phyloP scores from a whole-genome alignment of 2,888 invertebrate genomes.

The Conus canariensis region DNA sequence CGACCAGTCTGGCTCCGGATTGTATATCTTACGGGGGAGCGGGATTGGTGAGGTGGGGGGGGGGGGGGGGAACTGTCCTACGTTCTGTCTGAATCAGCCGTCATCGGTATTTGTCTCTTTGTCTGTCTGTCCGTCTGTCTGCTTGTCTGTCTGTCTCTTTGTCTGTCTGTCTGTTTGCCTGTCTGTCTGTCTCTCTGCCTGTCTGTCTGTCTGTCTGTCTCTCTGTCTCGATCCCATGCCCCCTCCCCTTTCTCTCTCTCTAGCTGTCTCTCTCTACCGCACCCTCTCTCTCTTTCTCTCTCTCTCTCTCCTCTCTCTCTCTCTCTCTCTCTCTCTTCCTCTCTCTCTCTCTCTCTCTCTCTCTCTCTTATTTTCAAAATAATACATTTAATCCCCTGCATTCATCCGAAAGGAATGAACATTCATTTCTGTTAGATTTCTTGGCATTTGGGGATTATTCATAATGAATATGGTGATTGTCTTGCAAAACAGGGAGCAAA shows the following conservation, averaged over 20 bases:
- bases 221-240: neutral
- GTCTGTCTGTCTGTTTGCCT: neutral
- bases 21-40: too few relatives aligned
- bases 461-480: too few relatives aligned
- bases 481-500: too few relatives aligned
- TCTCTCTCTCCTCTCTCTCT: too few relatives aligned
- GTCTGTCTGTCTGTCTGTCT: neutral
- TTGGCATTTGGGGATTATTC: too few relatives aligned
- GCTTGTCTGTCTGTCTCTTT: neutral
- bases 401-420: too few relatives aligned
- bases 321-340: too few relatives aligned
- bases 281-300: neutral
- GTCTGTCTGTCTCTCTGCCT: neutral
- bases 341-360: neutral
- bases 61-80: too few relatives aligned
- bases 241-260: neutral
- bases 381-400: too few relatives aligned
- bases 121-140: neutral
- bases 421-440: too few relatives aligned
- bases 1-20: neutral
- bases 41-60: too few relatives aligned
- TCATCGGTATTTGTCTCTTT: neutral
- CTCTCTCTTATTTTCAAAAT: neutral
- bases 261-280: neutral
- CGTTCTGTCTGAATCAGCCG: neutral